Percentiles rank a stretch among this genome's conserved stretches.
Evolutionary conservation across 2,888 invertebrate genomes (phyloP).

Genomic region (Leptinotarsa haldemani): DNA sequence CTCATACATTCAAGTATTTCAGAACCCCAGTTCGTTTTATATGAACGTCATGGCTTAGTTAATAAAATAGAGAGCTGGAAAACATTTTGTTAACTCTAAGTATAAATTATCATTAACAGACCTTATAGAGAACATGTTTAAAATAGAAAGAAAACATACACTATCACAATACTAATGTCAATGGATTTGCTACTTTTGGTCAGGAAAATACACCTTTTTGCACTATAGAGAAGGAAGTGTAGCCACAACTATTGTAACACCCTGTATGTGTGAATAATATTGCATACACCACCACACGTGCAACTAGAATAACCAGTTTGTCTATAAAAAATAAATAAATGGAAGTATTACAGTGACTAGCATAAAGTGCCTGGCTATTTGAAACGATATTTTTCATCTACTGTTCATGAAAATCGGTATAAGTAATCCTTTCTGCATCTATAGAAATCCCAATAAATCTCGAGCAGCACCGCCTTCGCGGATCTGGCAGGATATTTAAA

Average conservation of each 20-base stretch:
- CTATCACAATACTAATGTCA: too few relatives aligned
- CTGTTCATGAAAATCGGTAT: too few relatives aligned
- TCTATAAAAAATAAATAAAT: conserved; percentile 13
- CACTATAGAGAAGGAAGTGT: background rate
- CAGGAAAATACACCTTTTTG: background rate
- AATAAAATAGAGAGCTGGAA: conserved; percentile 1
- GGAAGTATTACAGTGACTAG: background rate
- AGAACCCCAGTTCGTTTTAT: background rate
- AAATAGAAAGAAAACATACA: too few relatives aligned
- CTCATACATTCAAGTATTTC: background rate
- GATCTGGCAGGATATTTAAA: too few relatives aligned
- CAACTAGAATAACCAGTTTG: background rate
- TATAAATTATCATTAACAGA: too few relatives aligned
- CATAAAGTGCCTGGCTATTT: too few relatives aligned
- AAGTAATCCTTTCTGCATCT: too few relatives aligned
- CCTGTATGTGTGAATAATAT: background rate
- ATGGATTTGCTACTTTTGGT: background rate
- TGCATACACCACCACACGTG: background rate
- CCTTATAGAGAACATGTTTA: too few relatives aligned
- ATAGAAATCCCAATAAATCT: too few relatives aligned
- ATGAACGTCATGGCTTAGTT: background rate
- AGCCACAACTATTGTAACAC: background rate
- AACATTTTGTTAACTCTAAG: too few relatives aligned
- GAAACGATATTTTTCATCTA: too few relatives aligned
- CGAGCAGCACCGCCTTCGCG: too few relatives aligned